Base-by-base conservation (phyloP, 2,113 vertebrate species). In the Miniopterus natalensis region DNA sequence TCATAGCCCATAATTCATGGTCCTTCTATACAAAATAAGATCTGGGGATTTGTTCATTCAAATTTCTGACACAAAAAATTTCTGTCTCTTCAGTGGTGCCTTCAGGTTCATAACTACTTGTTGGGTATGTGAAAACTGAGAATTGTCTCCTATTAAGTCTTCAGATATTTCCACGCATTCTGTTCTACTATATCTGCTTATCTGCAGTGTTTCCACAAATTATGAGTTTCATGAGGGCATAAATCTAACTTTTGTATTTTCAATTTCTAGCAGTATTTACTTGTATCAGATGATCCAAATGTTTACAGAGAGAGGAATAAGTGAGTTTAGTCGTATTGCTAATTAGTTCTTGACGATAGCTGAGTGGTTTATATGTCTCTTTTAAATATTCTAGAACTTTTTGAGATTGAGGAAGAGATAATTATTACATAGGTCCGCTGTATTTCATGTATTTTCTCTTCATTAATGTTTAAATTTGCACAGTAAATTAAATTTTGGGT, bases 11-110 rank as follows among this genome's bases (percentile, higher is more conserved):
- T 45, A 61, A 84, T 78, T 2, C 1, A 14, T 8, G 2, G 15
- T 59, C 12, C n/a, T 79, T 92, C 40, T 49, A 40, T 42, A 59
- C 3, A 74, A 83, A 93, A 84, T 79, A 13, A 21, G 8, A 74
- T 75, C 86, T 79, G 8, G 7, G 45, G 6, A 87, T 79, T 80
- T 79, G 2, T 84, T 11, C 2, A 20, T 86, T 84, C 18, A 93
- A 74, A 86, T 49, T 55, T 18, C 45, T 68, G 12, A 88, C 27
- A 74, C 47, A 57, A 78, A 55, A 65, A 83, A 45, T 12, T 71
- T 20, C 31, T 29, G 3, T 42, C n/a, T 65, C 18, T 47, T 12
- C 3, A 51, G 36, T 47, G 5, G 1, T 49, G 8, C 0, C 6
- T 90, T 68, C 10, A 47, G 51, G 2, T 79, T 66, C 1, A 45